phyloP scores from a whole-genome alignment of 2,888 invertebrate genomes.

The Drosophila mettleri region DNA sequence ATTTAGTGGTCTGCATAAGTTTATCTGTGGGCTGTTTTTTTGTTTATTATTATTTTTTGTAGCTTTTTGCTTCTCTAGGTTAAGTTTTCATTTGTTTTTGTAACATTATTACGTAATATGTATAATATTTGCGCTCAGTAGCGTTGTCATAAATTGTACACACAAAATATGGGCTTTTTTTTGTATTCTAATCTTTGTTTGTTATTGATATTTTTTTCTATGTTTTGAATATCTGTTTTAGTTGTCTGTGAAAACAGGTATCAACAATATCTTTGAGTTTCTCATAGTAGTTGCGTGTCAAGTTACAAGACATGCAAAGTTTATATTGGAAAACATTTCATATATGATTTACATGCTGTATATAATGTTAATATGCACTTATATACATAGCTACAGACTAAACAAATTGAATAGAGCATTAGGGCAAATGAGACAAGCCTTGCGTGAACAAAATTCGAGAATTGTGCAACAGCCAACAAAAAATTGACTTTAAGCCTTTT shows the following conservation, averaged over 20 bases:
- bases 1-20: slow-evolving; percentile 47
- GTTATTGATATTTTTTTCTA: slow-evolving; percentile 16
- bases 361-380: slow-evolving; percentile 19
- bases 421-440: slow-evolving; percentile 34
- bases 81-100: slow-evolving; percentile 40
- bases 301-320: slow-evolving; percentile 15
- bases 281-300: slow-evolving; percentile 34
- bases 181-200: slow-evolving; percentile 36
- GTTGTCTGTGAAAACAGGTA: slow-evolving; percentile 29
- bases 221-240: slow-evolving; percentile 27
- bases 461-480: slow-evolving; percentile 52
- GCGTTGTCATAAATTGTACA: slow-evolving; percentile 57
- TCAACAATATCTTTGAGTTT: slow-evolving; percentile 30
- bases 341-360: slow-evolving; percentile 9
- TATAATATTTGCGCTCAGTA: slow-evolving; percentile 40
- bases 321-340: slow-evolving; percentile 14
- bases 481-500: slow-evolving; percentile 52
- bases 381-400: slow-evolving; percentile 26
- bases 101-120: slow-evolving; percentile 28
- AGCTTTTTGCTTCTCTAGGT: slow-evolving; percentile 32
- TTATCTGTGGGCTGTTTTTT: slow-evolving; percentile 67
- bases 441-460: slow-evolving; percentile 35
- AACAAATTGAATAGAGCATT: slow-evolving; percentile 5
- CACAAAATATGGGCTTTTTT: slow-evolving; percentile 69
- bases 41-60: too few species aligned